Base-by-base conservation (phyloP, 2,113 vertebrate genomes). In the Tetraodon nigroviridis region DNA sequence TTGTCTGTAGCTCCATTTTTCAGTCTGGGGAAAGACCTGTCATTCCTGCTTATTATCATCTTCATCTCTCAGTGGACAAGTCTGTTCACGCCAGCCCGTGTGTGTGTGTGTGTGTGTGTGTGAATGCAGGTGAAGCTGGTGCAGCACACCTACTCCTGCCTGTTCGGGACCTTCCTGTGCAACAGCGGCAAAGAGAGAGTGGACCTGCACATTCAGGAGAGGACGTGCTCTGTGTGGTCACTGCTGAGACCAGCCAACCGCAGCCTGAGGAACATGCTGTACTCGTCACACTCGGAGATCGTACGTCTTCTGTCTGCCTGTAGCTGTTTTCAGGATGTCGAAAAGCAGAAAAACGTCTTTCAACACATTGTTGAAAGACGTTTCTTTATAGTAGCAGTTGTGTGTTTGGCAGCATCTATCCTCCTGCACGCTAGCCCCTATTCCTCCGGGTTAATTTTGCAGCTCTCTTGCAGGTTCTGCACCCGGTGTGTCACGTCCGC, bases 81-180 rank as follows among this genome's bases (percentile, higher is more conserved):
- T 49, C 46, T 57, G 5, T 46, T 20, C 71, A 64, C 68, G 73
- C 59, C 22, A n/a, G 1, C 57, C 11, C 6, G 8, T 10, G 6
- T 32, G 29, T 32, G 29, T 32, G 44, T 45, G 44, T 45, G 44
- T 15, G 61, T 64, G 12, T 68, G 24, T 76, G 27, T 72, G 22
- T 61, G 18, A 40, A 0, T 32, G 10, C 74, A 99, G 97, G 96
- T 98, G 73, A 98, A 99, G 80, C 87, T 98, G 86, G 95, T 97
- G 75, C 97, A 99, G 89, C 97, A 99, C 81, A 94, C 94, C 68
- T 98, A 99, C 85, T 99, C 97, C 64, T 98, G 96, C 87, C 92
- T 99, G 75, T 99, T 97, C 69, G 97, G 97, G 78, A 99, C 96
- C 85, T 98, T 99, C 92, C 92, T 99, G 90, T 97, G 96, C 83